phyloP scores from a whole-genome alignment of 2,888 invertebrate genomes.

The Dicycla oo region DNA sequence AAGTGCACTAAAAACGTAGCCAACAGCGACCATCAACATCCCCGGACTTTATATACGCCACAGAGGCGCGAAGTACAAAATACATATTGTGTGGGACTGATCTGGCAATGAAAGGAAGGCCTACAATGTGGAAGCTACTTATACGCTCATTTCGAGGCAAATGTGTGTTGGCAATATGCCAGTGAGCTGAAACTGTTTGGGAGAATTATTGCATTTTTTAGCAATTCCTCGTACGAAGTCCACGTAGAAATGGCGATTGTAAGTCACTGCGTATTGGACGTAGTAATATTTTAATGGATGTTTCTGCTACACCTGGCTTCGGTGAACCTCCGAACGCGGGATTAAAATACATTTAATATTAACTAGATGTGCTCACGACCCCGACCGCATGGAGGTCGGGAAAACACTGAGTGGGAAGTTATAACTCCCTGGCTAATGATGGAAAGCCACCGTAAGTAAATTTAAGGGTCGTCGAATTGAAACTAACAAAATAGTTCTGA shows the following conservation, averaged over 20 bases:
- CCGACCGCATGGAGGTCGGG: background rate
- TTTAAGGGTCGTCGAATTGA: background rate
- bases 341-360: conserved; percentile 24
- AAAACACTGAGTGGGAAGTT: conserved; percentile 14
- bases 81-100: conserved; percentile 29
- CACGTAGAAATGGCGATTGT: conserved; percentile 30
- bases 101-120: conserved; percentile 45
- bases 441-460: conserved; percentile 14
- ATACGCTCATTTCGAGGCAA: conserved; percentile 44
- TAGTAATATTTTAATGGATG: conserved; percentile 34
- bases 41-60: conserved; percentile 29
- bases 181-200: conserved; percentile 50
- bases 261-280: conserved; percentile 29
- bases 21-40: conserved; percentile 26
- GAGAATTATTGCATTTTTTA: conserved; percentile 55
- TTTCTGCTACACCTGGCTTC: conserved; percentile 28
- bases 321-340: conserved; percentile 6
- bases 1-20: conserved; percentile 27
- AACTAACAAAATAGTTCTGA: background rate
- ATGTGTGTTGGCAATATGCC: conserved; percentile 52
- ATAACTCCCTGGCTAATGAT: background rate
- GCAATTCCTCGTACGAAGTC: conserved; percentile 38
- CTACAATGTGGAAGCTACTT: conserved; percentile 42
- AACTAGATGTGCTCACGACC: conserved; percentile 19
- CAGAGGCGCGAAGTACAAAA: conserved; percentile 34